Evolutionary conservation across 2,113 vertebrate genomes (phyloP), one percentile per base, ranked within the genome.

Genomic region (Nerophis ophidion): DNA sequence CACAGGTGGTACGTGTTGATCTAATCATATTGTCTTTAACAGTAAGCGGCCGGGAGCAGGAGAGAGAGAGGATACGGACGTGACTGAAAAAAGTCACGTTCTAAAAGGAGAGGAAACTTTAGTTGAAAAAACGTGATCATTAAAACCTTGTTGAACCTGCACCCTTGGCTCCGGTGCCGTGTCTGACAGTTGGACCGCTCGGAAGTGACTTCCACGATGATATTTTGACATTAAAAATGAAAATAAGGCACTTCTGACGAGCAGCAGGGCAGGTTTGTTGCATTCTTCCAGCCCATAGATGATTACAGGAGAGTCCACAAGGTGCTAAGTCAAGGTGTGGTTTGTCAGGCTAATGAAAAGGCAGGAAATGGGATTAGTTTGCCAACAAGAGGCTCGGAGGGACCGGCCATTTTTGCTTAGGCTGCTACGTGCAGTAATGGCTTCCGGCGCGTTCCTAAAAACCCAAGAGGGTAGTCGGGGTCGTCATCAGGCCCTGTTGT

Each of bases 321-420:
- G 17, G n/a, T 44, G 40, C 5, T 19, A 13, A 42, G 7, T 12
- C 36, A 56, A 56, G 13, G 36, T 13, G 36, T 42, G 10, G 16
- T 56, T 56, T 56, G 7, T 60, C 8, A 7, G 84, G 84, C 80
- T 89, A 88, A 89, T 86, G 79, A 87, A 70, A 63, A 76, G 76
- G 72, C 73, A 64, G 71, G 71, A 66, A 85, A 84, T 86, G 80
- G 74, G 78, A 87, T 77, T 82, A 80, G 73, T 81, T 82, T 79
- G 77, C 70, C 64, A 66, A 73, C 81, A 78, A 84, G 81, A 71
- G 75, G 63, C 73, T 82, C 83, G 54, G 65, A 52, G 84, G 86
- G 78, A 84, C 65, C 74, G 76, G 69, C 72, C 85, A 82, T 88
- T 83, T 87, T 77, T 80, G 82, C 12, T 82, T 59, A 60, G 33